Conservation (phyloP, 2,113 vertebrate genomes). For the Sialia sialis region DNA sequence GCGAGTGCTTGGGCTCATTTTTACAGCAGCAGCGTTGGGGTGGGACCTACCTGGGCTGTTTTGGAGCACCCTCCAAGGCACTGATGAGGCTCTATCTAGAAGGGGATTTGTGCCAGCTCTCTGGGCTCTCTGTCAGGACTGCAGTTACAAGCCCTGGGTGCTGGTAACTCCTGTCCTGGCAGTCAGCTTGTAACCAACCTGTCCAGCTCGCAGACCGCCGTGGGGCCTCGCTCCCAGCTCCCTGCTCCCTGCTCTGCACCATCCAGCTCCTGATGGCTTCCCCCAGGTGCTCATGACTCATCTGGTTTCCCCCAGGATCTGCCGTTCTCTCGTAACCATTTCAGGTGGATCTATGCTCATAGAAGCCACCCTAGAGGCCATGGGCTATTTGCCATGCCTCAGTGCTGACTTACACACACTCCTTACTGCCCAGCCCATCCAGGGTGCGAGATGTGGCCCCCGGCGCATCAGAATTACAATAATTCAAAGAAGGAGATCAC, state of each 20-base stretch:
- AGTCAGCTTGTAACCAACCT: not conserved
- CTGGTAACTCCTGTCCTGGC: no score
- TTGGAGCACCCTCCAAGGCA: not conserved
- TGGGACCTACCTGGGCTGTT: not conserved
- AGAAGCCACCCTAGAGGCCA: not conserved
- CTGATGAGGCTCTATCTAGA: rapidly evolving
- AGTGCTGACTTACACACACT: not conserved
- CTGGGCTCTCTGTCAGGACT: not conserved
- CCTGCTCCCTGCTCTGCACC: not conserved
- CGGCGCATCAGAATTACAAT: rapidly evolving
- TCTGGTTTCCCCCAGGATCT: not conserved
- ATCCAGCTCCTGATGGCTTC: not conserved
- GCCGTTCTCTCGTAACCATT: not conserved
- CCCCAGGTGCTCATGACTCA: rapidly evolving
- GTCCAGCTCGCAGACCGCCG: rapidly evolving
- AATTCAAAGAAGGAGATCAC: not conserved
- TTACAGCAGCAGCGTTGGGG: rapidly evolving
- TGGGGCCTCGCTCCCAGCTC: not conserved
- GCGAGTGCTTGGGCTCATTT: not conserved
- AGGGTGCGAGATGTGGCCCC: not conserved
- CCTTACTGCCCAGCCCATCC: not conserved
- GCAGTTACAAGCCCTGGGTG: no score
- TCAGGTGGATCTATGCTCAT: rapidly evolving
- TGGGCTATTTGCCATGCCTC: not conserved
- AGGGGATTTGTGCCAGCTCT: not conserved